These are phyloP conservation scores for Diprion similis DNA, from an alignment of 1,140 invertebrate genomes.

Conservation along the genomic window DNA sequence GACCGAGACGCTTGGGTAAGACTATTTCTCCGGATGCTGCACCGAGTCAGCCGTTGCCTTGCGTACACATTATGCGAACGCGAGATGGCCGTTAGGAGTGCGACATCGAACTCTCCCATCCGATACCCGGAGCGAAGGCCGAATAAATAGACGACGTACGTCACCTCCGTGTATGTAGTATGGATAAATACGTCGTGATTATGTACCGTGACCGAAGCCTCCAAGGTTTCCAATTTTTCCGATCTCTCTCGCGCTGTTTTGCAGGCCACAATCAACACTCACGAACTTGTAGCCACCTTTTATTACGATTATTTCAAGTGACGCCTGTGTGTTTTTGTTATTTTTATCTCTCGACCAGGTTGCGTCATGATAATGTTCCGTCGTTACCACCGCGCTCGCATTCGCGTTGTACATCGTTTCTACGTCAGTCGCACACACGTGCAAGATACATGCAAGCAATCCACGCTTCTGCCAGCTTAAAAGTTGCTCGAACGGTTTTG, in stretches of 20 bases:
- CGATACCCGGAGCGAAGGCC: background rate
- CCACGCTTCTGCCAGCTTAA: no score
- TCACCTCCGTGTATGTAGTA: background rate
- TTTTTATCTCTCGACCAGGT: background rate
- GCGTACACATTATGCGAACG: background rate
- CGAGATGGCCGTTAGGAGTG: background rate
- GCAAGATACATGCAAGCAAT: no score
- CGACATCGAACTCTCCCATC: background rate
- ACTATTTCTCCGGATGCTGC: slow-evolving; percentile 4
- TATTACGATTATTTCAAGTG: no score
- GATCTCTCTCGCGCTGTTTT: background rate
- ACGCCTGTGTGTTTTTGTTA: no score
- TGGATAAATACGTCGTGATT: background rate
- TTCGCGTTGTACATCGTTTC: no score
- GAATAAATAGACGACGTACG: background rate
- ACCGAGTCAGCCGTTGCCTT: background rate
- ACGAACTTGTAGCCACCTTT: no score
- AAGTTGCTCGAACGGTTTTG: no score
- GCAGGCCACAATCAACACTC: no score
- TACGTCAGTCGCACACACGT: no score
- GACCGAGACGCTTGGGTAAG: slow-evolving; percentile 6
- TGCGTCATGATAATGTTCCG: slow-evolving; percentile 26
- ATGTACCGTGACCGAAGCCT: background rate
- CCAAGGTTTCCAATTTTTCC: background rate
- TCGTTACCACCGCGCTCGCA: slow-evolving; percentile 13